Percentiles rank a stretch among this genome's conserved stretches.
Conservation (phyloP, 2,888 invertebrate genomes). For the Caenorhabditis wallacei region DNA sequence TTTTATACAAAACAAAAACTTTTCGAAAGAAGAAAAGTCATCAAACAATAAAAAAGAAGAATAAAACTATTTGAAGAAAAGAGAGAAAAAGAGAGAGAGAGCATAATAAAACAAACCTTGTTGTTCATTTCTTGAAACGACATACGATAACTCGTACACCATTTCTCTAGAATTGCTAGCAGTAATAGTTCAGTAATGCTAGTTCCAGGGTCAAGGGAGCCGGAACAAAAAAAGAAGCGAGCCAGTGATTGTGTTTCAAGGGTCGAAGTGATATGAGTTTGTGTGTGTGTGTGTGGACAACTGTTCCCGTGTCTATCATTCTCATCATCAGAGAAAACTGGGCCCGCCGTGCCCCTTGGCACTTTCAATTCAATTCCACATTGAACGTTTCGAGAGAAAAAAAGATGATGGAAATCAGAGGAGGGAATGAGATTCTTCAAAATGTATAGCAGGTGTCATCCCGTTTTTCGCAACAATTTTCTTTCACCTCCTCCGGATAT, state of each 20-base stretch:
- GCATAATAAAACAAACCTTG: constrained; percentile 45
- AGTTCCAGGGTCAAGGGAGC: neutral
- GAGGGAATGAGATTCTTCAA: constrained; percentile 6
- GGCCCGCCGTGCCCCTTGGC: constrained; percentile 50
- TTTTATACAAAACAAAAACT: no score
- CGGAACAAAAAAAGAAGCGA: constrained; percentile 39
- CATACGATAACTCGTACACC: constrained; percentile 54
- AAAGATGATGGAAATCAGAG: constrained; percentile 23
- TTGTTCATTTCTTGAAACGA: constrained; percentile 47
- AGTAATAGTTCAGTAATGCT: constrained; percentile 2
- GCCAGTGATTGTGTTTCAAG: neutral
- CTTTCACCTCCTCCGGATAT: constrained; percentile 18
- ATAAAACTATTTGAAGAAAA: constrained; percentile 5
- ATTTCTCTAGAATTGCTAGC: constrained; percentile 27
- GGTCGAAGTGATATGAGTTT: neutral
- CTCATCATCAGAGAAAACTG: neutral
- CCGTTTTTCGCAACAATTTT: constrained; percentile 29
- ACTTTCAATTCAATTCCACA: constrained; percentile 43
- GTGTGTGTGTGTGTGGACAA: no score
- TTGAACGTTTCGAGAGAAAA: constrained; percentile 14
- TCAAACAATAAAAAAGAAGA: constrained; percentile 2
- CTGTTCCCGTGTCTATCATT: constrained; percentile 27
- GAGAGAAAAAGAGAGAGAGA: constrained; percentile 10
- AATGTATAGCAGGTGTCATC: constrained; percentile 40
- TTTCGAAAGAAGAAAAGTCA: neutral